Base-by-base conservation (phyloP, 2,113 vertebrate species). In the Tauraco erythrolophus region DNA sequence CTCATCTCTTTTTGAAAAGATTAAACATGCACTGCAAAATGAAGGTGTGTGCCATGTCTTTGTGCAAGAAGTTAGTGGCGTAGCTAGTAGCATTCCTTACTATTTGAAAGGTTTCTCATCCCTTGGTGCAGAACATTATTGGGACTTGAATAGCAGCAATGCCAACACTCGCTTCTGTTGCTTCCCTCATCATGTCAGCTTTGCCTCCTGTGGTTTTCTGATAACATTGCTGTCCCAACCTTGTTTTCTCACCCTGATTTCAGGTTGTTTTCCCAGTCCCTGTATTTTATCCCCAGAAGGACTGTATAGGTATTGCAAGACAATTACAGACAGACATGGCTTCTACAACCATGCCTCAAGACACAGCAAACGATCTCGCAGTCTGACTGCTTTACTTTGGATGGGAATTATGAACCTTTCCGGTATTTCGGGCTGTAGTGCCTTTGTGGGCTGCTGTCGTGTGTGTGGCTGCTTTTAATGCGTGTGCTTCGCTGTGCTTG, bases 11-110 rank as follows among this genome's bases (percentile, higher is more conserved):
- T 96, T 81, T 94, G 93, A 97, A 98, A 98, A 96, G 92, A 98
- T 97, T 98, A 98, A 98, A 98, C 61, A 48, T 98, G 95, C 97
- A 88, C 97, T 98, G 98, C 97, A 96, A 97, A 98, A 97, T 96
- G 95, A 98, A 98, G 92, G 90, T 97, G 98, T 97, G 96, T 98
- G 97, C 96, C 85, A 96, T 97, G 92, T 95, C 91, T 97, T 75
- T 98, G 97, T 98, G 93, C 61, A 17, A 87, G 94, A 93, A 94
- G 93, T 35, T 51, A 95, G 86, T 22, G 25, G 95, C 56, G 84
- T 48, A 91, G 58, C 65, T 75, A 5, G 41, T 10, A 39, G 84
- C 92, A 16, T 90, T 75, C 85, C 46, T 89, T 56, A 43, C 58
- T 39, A 1, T 41, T 33, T 54, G 39, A 68, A 80, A 48, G 22